These are phyloP conservation scores for Gymnoscopelus microlampas DNA, from an alignment of 2,797 vertebrate species.

Conservation along the genomic window DNA sequence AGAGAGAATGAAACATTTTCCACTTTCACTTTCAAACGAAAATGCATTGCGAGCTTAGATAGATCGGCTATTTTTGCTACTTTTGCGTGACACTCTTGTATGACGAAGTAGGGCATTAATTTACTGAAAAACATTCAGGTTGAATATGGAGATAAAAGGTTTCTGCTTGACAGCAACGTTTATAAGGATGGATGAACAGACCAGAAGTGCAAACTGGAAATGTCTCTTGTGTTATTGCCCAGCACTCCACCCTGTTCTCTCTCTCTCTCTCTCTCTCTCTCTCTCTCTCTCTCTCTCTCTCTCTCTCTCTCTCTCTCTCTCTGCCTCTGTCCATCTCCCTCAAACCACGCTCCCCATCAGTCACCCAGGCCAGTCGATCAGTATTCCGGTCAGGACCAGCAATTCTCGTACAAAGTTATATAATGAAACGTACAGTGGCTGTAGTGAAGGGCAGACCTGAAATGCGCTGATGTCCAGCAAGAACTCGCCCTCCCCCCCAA, in stretches of 20 bases:
- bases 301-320: conserved; percentile 19
- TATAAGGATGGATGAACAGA: conserved; percentile 40
- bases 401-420: conserved; percentile 56
- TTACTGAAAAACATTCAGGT: too few relatives aligned
- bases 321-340: neutral
- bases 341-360: conserved; percentile 29
- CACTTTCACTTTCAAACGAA: too few relatives aligned
- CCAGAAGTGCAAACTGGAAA: conserved; percentile 49
- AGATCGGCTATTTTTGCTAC: too few relatives aligned
- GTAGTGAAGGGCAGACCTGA: conserved; percentile 24
- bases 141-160: too few relatives aligned
- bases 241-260: conserved; percentile 55
- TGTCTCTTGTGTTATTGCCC: conserved; percentile 43
- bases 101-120: too few relatives aligned
- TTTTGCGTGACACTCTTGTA: too few relatives aligned
- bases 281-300: conserved; percentile 17
- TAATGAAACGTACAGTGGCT: conserved; percentile 54
- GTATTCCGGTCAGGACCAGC: conserved; percentile 60
- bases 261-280: conserved; percentile 26
- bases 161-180: too few relatives aligned
- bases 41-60: too few relatives aligned
- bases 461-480: conserved; percentile 1
- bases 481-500: too few relatives aligned
- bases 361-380: conserved; percentile 18
- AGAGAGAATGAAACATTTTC: too few relatives aligned